A percentile compares a stretch with the other conserved stretches of the same genome.
phyloP scores from a whole-genome alignment of 2,113 vertebrate genomes.

The Stercorarius parasiticus region DNA sequence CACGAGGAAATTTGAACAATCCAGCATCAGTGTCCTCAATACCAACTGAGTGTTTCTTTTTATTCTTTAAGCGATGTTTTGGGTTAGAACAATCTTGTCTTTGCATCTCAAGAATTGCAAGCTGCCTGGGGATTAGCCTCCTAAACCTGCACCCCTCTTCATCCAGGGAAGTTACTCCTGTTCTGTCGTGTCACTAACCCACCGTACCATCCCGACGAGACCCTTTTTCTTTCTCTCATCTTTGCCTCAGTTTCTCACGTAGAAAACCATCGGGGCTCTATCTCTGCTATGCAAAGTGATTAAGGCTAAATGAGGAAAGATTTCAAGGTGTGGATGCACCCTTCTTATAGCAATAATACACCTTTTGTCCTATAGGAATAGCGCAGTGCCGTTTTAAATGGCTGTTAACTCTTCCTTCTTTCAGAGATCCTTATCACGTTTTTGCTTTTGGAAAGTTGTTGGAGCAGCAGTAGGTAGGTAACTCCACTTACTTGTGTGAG shows the following conservation, averaged over 20 bases:
- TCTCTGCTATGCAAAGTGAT: background rate
- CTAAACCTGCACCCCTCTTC: background rate
- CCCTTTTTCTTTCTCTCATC: background rate
- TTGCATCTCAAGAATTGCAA: background rate
- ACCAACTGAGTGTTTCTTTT: background rate
- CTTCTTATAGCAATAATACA: background rate
- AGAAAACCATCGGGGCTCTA: background rate
- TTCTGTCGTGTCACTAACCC: background rate
- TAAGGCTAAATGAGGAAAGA: background rate
- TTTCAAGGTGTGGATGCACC: background rate
- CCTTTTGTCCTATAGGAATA: background rate
- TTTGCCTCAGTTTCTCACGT: background rate
- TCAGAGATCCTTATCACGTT: rapidly evolving
- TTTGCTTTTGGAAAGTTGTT: background rate
- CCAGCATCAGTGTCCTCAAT: background rate
- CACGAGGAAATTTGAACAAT: background rate
- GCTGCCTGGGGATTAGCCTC: background rate
- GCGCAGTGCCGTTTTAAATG: background rate
- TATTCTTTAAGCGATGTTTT: background rate
- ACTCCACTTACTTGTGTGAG: background rate
- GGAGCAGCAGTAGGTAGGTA: background rate
- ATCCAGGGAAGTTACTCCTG: background rate
- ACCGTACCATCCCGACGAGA: rapidly evolving
- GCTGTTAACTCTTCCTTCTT: background rate
- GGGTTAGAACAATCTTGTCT: background rate